Evolutionary conservation across 2,888 invertebrate genomes (phyloP).

Genomic region (Bugula neritina): DNA sequence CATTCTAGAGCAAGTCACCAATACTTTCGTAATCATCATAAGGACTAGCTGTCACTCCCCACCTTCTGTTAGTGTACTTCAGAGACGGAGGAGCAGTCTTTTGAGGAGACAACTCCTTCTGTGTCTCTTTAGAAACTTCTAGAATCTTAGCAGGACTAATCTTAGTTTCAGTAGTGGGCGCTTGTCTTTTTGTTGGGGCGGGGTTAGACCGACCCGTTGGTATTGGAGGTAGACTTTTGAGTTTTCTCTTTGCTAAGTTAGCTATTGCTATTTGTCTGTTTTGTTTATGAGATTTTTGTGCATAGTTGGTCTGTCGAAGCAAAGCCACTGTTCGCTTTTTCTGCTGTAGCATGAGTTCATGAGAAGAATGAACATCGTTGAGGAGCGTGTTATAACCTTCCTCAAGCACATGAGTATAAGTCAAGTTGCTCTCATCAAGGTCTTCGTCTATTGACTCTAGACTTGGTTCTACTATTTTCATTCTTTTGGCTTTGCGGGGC

Average conservation of each 20-base stretch:
- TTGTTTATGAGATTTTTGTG: not conserved
- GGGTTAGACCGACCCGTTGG: not conserved
- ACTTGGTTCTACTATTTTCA: slow-evolving; percentile 15
- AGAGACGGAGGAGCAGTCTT: slow-evolving; percentile 11
- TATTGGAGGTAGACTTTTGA: not conserved
- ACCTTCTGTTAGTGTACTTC: not conserved
- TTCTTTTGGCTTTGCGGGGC: slow-evolving; percentile 22
- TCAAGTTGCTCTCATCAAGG: not conserved
- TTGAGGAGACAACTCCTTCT: too few species aligned
- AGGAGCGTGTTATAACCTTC: slow-evolving; percentile 6
- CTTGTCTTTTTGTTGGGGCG: not conserved
- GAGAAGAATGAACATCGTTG: slow-evolving; percentile 9
- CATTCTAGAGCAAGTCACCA: too few species aligned
- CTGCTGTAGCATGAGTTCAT: slow-evolving; percentile 17
- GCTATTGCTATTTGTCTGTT: slow-evolving; percentile 18
- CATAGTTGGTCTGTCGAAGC: slow-evolving; percentile 13
- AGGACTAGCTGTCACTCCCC: not conserved
- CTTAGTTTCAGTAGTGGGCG: not conserved
- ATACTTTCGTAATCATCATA: not conserved
- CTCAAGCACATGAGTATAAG: not conserved
- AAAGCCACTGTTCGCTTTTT: not conserved
- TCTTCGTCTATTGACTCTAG: slow-evolving; percentile 26
- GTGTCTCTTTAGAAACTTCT: too few species aligned
- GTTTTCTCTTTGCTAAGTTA: slow-evolving; percentile 19
- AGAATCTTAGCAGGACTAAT: not conserved